Conservation (phyloP, 2,888 invertebrate species). For the Cataglyphis livida region DNA sequence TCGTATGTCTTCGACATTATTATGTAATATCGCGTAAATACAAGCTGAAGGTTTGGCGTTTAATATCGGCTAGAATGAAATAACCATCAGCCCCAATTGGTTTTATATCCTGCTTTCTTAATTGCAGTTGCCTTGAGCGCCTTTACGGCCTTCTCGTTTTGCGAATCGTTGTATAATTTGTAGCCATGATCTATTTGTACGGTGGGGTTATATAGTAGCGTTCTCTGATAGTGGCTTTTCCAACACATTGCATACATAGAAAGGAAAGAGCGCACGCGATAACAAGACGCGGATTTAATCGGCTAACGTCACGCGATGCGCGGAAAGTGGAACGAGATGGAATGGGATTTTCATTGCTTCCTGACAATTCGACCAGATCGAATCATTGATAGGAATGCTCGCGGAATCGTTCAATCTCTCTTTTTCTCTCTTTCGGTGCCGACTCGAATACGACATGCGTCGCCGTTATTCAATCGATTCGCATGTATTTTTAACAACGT, state of each 20-base stretch:
- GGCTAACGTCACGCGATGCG: conserved; percentile 54
- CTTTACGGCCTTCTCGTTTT: conserved; percentile 30
- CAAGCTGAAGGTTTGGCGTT: conserved; percentile 6
- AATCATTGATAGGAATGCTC: conserved; percentile 25
- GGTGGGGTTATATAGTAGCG: not conserved
- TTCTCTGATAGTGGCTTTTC: conserved; percentile 28
- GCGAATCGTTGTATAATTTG: conserved; percentile 46
- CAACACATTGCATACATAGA: conserved; percentile 27
- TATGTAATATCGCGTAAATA: not conserved
- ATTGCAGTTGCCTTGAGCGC: conserved; percentile 25
- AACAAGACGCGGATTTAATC: conserved; percentile 63
- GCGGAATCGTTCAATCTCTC: conserved; percentile 30
- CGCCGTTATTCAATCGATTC: not conserved
- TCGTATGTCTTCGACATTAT: conserved; percentile 30
- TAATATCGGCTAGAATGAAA: conserved; percentile 18
- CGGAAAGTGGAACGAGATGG: conserved; percentile 29
- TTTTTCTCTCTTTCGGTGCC: not conserved
- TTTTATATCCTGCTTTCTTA: conserved; percentile 9
- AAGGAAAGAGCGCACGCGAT: conserved; percentile 52
- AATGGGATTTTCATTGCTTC: conserved; percentile 59
- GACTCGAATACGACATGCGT: not conserved
- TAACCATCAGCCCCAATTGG: conserved; percentile 18
- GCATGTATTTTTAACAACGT: conserved; percentile 27
- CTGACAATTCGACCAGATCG: conserved; percentile 56
- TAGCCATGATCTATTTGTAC: conserved; percentile 45